These are phyloP conservation scores for Caenorhabditis parvicauda DNA, from an alignment of 2,888 invertebrate genomes.

Conservation along the genomic window DNA sequence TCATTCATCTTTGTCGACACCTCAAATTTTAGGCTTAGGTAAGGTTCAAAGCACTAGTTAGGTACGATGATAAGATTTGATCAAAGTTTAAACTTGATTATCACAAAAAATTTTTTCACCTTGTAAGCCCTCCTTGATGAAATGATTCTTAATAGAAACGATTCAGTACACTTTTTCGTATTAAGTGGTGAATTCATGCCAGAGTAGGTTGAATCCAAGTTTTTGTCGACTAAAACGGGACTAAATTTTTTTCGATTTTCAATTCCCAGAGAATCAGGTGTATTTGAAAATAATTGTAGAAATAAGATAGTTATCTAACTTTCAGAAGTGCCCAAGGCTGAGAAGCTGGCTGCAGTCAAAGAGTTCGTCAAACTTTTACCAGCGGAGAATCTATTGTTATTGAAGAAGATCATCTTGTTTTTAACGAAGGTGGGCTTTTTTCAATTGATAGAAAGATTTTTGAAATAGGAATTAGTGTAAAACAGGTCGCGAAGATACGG, in stretches of 20 bases:
- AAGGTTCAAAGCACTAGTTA: too few species aligned
- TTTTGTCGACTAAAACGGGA: background rate
- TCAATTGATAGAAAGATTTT: background rate
- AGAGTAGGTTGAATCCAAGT: too few species aligned
- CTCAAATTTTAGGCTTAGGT: too few species aligned
- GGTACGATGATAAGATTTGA: too few species aligned
- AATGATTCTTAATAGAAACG: too few species aligned
- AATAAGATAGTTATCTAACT: background rate
- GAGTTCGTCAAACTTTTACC: conserved; percentile 54
- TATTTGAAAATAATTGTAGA: too few species aligned
- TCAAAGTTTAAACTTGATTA: too few species aligned
- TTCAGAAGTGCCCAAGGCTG: conserved; percentile 47
- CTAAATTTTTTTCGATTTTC: too few species aligned
- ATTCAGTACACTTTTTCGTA: too few species aligned
- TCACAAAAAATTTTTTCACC: conserved; percentile 1
- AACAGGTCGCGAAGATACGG: background rate
- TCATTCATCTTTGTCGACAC: too few species aligned
- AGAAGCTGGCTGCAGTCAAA: conserved; percentile 46
- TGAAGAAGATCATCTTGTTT: conserved; percentile 54
- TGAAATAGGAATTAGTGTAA: background rate
- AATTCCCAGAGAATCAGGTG: too few species aligned
- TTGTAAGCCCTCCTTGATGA: background rate
- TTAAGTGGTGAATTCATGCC: too few species aligned
- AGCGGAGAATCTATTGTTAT: conserved; percentile 50
- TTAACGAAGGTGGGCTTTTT: conserved; percentile 47